Conservation (phyloP, 2,888 invertebrate genomes). For the Archips xylosteana region DNA sequence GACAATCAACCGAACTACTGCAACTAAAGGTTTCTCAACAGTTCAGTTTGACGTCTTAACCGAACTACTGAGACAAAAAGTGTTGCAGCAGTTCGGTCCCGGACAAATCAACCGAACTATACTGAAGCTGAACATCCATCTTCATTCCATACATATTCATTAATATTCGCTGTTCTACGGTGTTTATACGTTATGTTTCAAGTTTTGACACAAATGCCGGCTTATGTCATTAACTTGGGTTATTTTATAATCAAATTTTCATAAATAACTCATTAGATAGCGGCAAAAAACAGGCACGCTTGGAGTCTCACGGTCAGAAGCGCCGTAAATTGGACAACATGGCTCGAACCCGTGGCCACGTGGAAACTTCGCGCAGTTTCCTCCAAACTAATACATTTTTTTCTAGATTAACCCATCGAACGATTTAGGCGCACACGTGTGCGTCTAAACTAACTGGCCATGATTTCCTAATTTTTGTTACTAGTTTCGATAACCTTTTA, state of each 20-base stretch:
- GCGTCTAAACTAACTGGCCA: too few species aligned
- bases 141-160: conserved; percentile 68
- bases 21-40: too few species aligned
- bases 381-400: not conserved
- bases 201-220: conserved; percentile 67
- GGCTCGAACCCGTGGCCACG: conserved; percentile 45
- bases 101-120: too few species aligned
- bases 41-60: too few species aligned
- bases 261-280: conserved; percentile 78
- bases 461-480: too few species aligned
- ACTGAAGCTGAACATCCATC: conserved; percentile 53
- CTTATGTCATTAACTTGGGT: conserved; percentile 69
- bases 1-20: too few species aligned
- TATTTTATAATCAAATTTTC: conserved; percentile 80
- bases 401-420: not conserved
- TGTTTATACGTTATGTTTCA: conserved; percentile 68
- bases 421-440: too few species aligned
- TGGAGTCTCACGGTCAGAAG: conserved; percentile 82
- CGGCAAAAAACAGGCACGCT: conserved; percentile 78
- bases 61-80: too few species aligned
- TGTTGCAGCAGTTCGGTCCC: too few species aligned
- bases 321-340: conserved; percentile 78
- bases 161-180: conserved; percentile 59
- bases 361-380: conserved; percentile 64
- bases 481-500: too few species aligned